Percentiles rank a stretch among this genome's conserved stretches.
These are phyloP conservation scores for Sinella curviseta DNA, from an alignment of 1,140 invertebrate genomes.

Conservation along the genomic window DNA sequence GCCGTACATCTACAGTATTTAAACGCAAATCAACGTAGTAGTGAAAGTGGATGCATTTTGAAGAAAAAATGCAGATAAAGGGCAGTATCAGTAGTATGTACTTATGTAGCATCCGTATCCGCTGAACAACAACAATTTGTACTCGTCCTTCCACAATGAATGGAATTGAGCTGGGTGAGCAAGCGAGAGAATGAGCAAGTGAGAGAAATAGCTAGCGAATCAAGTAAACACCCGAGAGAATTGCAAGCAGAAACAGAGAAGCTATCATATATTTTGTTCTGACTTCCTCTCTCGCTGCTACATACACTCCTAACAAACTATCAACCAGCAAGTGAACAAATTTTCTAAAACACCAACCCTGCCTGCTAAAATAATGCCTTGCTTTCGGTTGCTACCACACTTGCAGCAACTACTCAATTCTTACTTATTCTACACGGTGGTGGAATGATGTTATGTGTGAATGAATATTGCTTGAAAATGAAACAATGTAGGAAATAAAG, in stretches of 20 bases:
- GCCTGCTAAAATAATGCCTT: no score
- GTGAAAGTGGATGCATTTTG: no score
- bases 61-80: background rate
- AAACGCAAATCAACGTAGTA: no score
- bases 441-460: background rate
- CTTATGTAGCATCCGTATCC: background rate
- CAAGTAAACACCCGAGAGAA: slow-evolving; percentile 18
- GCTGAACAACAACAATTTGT: background rate
- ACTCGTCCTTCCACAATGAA: background rate
- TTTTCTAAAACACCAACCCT: slow-evolving; percentile 1
- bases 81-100: no score
- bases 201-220: slow-evolving; percentile 19
- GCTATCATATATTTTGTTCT: slow-evolving; percentile 22
- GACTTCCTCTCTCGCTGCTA: background rate
- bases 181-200: slow-evolving; percentile 7
- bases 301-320: background rate
- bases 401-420: no score
- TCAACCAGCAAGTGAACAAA: no score
- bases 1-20: no score
- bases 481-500: background rate
- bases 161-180: background rate
- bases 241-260: slow-evolving; percentile 2
- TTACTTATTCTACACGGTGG: no score
- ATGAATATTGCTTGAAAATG: background rate
- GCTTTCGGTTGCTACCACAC: no score